These are phyloP conservation scores for Linnaemya tessellans DNA, from an alignment of 2,888 invertebrate species.

Conservation along the genomic window DNA sequence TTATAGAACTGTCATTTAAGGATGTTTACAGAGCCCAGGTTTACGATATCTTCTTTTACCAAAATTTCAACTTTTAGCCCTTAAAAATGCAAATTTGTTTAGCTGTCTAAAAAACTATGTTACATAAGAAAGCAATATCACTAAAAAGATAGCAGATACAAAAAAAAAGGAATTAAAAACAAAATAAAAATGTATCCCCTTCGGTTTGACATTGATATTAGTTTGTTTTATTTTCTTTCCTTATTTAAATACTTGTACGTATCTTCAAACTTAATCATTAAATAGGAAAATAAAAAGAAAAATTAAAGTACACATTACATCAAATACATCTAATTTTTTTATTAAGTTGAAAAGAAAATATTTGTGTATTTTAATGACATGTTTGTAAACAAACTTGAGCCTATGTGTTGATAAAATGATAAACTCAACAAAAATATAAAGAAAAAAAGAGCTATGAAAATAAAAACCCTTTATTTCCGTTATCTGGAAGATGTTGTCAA, in stretches of 20 bases:
- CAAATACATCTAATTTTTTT: neutral
- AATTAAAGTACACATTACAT: neutral
- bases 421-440: slow-evolving; percentile 4
- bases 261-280: neutral
- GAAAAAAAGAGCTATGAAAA: no score
- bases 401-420: neutral
- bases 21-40: no score
- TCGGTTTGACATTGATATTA: no score
- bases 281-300: neutral
- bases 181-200: no score
- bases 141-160: no score
- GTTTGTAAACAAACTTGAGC: slow-evolving; percentile 23
- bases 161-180: neutral
- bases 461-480: slow-evolving; percentile 36
- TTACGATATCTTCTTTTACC: no score
- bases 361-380: slow-evolving; percentile 21
- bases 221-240: no score
- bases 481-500: slow-evolving; percentile 52
- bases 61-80: no score
- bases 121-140: no score
- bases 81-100: no score
- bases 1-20: no score
- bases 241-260: neutral
- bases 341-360: slow-evolving; percentile 37
- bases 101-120: no score